phyloP scores from a whole-genome alignment of 2,797 vertebrate species.

The Danio tinwini region DNA sequence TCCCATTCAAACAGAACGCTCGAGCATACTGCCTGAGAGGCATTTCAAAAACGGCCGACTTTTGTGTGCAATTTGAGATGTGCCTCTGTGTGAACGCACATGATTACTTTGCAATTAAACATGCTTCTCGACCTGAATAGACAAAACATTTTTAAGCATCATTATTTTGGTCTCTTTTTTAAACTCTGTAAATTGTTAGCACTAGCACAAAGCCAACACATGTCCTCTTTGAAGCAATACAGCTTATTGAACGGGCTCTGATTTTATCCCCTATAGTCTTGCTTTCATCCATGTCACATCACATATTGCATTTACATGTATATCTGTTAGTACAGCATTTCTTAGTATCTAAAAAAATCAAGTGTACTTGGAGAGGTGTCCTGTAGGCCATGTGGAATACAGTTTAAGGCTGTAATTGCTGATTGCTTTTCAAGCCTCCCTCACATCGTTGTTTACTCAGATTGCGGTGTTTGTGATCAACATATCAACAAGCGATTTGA shows the following conservation, averaged over 20 bases:
- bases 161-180: too few species aligned
- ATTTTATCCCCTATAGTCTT: not conserved
- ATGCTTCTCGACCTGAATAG: too few species aligned
- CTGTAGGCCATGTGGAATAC: slow-evolving; percentile 21
- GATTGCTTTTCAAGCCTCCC: slow-evolving; percentile 35
- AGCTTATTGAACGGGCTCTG: not conserved
- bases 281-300: not conserved
- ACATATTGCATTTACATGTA: not conserved
- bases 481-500: slow-evolving; percentile 29
- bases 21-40: too few species aligned
- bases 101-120: too few species aligned
- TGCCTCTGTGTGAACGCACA: too few species aligned
- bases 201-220: not conserved
- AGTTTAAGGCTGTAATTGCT: slow-evolving; percentile 36
- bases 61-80: too few species aligned
- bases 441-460: slow-evolving; percentile 23
- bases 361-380: not conserved
- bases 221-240: not conserved
- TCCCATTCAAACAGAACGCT: too few species aligned
- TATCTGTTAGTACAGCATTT: not conserved
- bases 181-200: not conserved
- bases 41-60: too few species aligned
- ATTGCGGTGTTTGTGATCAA: slow-evolving; percentile 24
- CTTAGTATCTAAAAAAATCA: not conserved
- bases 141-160: too few species aligned